These are phyloP conservation scores for Idaea straminata DNA, from an alignment of 2,888 invertebrate species.

Conservation along the genomic window DNA sequence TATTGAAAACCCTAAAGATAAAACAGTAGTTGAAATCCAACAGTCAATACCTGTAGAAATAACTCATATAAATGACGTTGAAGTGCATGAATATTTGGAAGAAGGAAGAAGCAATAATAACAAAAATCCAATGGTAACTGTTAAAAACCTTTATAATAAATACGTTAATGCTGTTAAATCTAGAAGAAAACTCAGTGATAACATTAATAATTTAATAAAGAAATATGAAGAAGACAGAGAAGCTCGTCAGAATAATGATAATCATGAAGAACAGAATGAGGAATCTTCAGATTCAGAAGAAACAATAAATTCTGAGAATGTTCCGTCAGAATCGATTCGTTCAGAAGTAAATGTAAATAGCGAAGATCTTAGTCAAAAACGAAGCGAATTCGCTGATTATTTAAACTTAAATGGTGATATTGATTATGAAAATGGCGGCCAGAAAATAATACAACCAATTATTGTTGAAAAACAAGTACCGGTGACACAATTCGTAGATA, in stretches of 20 bases:
- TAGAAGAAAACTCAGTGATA: conserved; percentile 56
- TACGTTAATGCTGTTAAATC: conserved; percentile 63
- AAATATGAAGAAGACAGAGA: conserved; percentile 58
- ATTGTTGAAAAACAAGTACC: conserved; percentile 72
- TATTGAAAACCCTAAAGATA: conserved; percentile 64
- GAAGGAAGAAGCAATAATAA: conserved; percentile 60
- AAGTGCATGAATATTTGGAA: conserved; percentile 68
- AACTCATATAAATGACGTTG: conserved; percentile 71
- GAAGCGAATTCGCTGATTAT: conserved; percentile 36
- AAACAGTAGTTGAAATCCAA: conserved; percentile 82
- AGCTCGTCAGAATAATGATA: conserved; percentile 38
- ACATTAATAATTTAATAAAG: conserved; percentile 49
- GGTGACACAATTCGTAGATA: conserved; percentile 66
- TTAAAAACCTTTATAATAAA: conserved; percentile 55
- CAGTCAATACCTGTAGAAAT: conserved; percentile 81
- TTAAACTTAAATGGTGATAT: neutral
- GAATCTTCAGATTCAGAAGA: conserved; percentile 46
- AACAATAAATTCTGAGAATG: neutral
- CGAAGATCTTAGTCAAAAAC: conserved; percentile 40
- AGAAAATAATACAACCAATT: conserved; percentile 67
- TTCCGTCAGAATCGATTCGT: neutral
- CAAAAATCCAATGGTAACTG: conserved; percentile 46
- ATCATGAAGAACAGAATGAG: conserved; percentile 30
- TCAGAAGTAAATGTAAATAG: conserved; percentile 51
- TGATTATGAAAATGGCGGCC: conserved; percentile 34